phyloP scores from a whole-genome alignment of 2,797 vertebrate genomes.

The Ambastaia sidthimunki region DNA sequence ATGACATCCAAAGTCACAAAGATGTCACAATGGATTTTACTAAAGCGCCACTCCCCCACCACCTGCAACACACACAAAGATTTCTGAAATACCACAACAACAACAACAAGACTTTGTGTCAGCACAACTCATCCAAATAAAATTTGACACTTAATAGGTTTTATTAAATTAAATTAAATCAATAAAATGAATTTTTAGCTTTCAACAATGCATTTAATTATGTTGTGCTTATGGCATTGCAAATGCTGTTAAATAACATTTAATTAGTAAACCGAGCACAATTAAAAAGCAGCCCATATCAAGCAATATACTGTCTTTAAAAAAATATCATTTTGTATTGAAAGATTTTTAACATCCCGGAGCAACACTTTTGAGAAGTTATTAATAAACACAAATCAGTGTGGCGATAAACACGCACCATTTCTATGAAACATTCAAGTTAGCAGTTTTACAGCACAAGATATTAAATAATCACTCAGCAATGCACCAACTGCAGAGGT shows the following conservation, averaged over 20 bases:
- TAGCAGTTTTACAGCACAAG: background rate
- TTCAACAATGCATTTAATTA: too few relatives aligned
- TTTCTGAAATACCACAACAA: constrained; percentile 1
- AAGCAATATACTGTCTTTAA: background rate
- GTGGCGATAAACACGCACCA: background rate
- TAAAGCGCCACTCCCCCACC: constrained; percentile 97
- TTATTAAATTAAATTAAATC: too few relatives aligned
- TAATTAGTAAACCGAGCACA: too few relatives aligned
- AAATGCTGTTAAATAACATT: too few relatives aligned
- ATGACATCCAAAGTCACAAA: constrained; percentile 98
- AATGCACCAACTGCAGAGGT: constrained; percentile 5
- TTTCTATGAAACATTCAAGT: constrained; percentile 27
- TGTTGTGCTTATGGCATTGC: too few relatives aligned
- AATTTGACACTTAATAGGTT: too few relatives aligned
- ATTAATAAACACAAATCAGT: constrained; percentile 19
- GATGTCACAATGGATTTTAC: constrained; percentile 97
- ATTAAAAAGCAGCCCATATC: background rate
- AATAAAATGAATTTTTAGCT: too few relatives aligned
- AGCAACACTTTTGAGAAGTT: constrained; percentile 11
- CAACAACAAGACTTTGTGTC: background rate
- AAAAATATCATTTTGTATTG: background rate
- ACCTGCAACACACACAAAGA: constrained; percentile 79
- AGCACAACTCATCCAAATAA: too few relatives aligned
- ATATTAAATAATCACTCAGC: constrained; percentile 1
- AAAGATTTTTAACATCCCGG: background rate